phyloP scores from a whole-genome alignment of 1,140 invertebrate genomes.

The Drosophila bocki region DNA sequence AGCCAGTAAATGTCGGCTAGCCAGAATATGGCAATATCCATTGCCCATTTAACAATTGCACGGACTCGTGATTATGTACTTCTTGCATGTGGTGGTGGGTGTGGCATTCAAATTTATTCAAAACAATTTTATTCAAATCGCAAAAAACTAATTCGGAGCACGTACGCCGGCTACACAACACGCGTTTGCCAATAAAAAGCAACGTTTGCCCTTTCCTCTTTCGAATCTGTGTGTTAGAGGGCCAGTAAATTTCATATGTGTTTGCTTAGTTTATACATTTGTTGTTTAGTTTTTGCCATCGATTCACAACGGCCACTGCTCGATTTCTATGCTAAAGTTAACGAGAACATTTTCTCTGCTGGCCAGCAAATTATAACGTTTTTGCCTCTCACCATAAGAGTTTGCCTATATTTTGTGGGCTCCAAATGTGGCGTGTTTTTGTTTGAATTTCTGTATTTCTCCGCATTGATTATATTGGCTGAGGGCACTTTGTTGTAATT shows the following conservation, averaged over 20 bases:
- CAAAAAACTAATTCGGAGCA: slow-evolving; percentile 81
- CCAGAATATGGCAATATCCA: slow-evolving; percentile 33
- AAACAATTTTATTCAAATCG: slow-evolving; percentile 82
- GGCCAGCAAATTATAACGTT: slow-evolving; percentile 72
- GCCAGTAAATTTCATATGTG: slow-evolving; percentile 42
- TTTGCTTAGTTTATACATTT: slow-evolving; percentile 55
- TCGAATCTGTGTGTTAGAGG: slow-evolving; percentile 15
- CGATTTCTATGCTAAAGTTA: slow-evolving; percentile 48
- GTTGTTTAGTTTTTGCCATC: slow-evolving; percentile 69
- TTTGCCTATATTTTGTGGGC: slow-evolving; percentile 12
- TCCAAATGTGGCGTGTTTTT: slow-evolving; percentile 23
- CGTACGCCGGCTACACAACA: slow-evolving; percentile 51
- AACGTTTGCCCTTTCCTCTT: slow-evolving; percentile 31
- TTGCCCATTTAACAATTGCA: slow-evolving; percentile 66
- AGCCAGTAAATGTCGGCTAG: slow-evolving; percentile 27
- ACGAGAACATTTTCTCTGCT: slow-evolving; percentile 63
- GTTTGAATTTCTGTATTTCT: slow-evolving; percentile 13
- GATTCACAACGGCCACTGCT: slow-evolving; percentile 60
- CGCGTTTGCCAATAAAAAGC: slow-evolving; percentile 72
- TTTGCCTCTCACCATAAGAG: slow-evolving; percentile 37
- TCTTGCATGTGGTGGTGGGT: slow-evolving; percentile 9
- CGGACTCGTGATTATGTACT: slow-evolving; percentile 19
- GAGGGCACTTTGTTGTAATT: slow-evolving; percentile 68
- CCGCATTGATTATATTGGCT: slow-evolving; percentile 50
- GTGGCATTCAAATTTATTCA: slow-evolving; percentile 79